Base-by-base conservation (phyloP, 2,888 invertebrate genomes). In the Galerucella nymphaeae region DNA sequence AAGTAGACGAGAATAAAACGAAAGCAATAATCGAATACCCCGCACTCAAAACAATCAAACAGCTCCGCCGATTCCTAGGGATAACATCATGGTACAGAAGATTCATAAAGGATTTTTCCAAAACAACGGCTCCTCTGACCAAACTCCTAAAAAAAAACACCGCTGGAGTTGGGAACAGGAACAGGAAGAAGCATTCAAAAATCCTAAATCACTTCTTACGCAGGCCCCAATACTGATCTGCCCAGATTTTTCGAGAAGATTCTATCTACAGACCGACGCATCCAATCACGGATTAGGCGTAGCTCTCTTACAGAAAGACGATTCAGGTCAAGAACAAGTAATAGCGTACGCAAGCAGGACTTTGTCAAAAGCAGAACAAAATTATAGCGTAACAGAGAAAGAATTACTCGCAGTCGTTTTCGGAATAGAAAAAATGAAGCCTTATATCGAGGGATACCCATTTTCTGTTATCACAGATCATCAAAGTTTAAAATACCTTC, bases 401-500 rank as follows among this genome's bases (percentile, higher is more conserved):
- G 79, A 82, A 61, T 79, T 78, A 63, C 61, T 80, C 48, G 80
- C 82, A 2, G 75, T 82, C 0, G 77, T 82, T 2, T 81, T 76
- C 73, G 79, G 74, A 11, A 74, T 81, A 9, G 61, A 75, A 45
- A 82, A 80, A 66, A 75, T 79, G 74, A 58, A 71, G 67, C 23
- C 23, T 23, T 23, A 23, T 23, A 23, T 23, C 23, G 23, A 23
- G 23, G 80, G 77, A 1, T 80, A 78, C 53, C 50, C 69, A 0
- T 81, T 82, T 50, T 72, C 66, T 4, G 84, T 80, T 1, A 38
- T 78, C 2, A 80, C 77, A 10, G 80, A 82, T 55, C 80, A 82
- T 59, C 78, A 78, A 53, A 73, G 72, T n/a, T 63, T 81, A 11
- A 69, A 75, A 53, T 78, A 77, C 77, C 73, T 80, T 14, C 71